Evolutionary conservation across 2,797 vertebrate genomes (phyloP).

Genomic region (Enteromius anoplus): DNA sequence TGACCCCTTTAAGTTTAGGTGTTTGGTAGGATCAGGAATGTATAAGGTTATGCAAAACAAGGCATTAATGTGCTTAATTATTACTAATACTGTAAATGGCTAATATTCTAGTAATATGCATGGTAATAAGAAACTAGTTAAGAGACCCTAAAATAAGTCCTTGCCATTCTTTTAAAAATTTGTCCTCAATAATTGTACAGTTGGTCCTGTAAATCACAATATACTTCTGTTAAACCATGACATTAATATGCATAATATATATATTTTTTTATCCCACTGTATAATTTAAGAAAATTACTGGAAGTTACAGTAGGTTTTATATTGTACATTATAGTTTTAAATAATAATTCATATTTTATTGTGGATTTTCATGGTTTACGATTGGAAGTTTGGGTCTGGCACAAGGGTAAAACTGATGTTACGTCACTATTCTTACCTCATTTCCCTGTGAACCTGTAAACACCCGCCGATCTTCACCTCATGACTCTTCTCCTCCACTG

Average conservation of each 20-base stretch:
- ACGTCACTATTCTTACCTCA: conserved; percentile 24
- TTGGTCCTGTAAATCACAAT: background rate
- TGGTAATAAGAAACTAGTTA: too few species aligned
- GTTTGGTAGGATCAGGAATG: too few species aligned
- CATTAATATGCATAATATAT: background rate
- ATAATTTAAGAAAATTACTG: background rate
- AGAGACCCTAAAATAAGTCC: too few species aligned
- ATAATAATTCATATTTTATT: background rate
- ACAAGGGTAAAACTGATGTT: background rate
- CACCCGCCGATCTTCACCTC: conserved; percentile 71
- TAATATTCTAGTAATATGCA: too few species aligned
- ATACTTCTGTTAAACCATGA: background rate
- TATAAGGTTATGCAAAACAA: too few species aligned
- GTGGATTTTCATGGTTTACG: background rate
- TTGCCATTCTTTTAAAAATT: background rate
- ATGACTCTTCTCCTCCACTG: conserved; percentile 80
- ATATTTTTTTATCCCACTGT: too few species aligned
- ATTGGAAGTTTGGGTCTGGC: background rate
- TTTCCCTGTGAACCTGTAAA: conserved; percentile 42
- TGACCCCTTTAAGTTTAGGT: too few species aligned
- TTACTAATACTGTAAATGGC: too few species aligned
- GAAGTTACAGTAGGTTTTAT: background rate
- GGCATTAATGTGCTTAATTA: too few species aligned
- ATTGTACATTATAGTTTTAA: background rate
- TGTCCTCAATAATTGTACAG: background rate